Evolutionary conservation across 2,113 vertebrate species (phyloP).

Genomic region (Corynorhinus townsendii): DNA sequence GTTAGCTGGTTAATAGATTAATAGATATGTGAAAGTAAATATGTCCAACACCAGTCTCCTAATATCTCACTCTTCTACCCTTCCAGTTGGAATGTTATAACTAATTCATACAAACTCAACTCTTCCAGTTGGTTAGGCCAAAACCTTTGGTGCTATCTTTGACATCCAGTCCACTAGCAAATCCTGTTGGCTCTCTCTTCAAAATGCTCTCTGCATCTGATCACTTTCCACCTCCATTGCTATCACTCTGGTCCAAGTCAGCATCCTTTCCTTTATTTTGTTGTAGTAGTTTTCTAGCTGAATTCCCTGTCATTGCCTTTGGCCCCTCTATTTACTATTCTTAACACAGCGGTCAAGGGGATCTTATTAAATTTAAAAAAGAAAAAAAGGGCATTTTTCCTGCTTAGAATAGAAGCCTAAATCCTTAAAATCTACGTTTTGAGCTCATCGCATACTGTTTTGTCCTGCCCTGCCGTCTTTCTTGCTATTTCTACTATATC

Average conservation of each 20-base stretch:
- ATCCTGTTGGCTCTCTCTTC: not conserved
- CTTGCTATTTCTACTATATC: not conserved
- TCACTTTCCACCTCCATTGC: not conserved
- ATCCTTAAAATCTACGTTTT: not conserved
- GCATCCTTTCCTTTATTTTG: not conserved
- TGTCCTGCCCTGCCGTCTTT: not conserved
- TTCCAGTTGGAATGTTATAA: not conserved
- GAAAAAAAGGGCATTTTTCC: not conserved
- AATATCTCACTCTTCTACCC: not conserved
- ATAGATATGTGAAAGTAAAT: not conserved
- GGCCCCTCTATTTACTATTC: not conserved
- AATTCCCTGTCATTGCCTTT: not conserved
- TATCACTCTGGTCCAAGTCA: not conserved
- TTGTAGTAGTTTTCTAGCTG: not conserved
- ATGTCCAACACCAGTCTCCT: not conserved
- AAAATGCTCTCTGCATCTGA: not conserved
- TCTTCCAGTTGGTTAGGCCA: not conserved
- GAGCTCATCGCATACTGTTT: not conserved
- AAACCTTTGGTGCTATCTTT: not conserved
- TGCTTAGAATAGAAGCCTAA: not conserved
- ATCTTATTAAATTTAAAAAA: not conserved
- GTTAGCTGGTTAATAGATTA: not conserved
- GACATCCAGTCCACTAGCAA: not conserved
- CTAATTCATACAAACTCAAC: not conserved
- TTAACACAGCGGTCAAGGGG: not conserved